A percentile compares a stretch with the other conserved stretches of the same genome.
Conservation (phyloP, 2,113 vertebrate species). For the Chaenocephalus aceratus region DNA sequence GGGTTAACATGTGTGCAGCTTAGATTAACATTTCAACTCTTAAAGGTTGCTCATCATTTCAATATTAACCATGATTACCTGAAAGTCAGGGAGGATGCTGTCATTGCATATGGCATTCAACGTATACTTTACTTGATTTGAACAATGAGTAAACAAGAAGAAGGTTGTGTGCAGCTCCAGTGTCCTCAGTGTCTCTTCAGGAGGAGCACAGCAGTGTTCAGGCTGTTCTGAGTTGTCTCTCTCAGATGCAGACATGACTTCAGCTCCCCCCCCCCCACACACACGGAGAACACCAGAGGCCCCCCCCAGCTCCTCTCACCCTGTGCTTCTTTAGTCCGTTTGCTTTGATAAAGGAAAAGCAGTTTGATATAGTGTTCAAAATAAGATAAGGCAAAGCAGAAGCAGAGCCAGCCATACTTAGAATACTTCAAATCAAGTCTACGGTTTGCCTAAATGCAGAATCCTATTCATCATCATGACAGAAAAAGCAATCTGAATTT, state of each 20-base stretch:
- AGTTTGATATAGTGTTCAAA: too few species aligned
- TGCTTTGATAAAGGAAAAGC: not conserved
- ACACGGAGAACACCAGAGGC: slow-evolving; percentile 15
- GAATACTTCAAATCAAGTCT: too few species aligned
- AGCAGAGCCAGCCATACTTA: not conserved
- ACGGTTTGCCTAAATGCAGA: not conserved
- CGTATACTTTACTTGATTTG: not conserved
- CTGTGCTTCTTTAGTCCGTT: not conserved
- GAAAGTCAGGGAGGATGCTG: too few species aligned
- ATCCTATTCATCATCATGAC: too few species aligned
- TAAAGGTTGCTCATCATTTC: not conserved
- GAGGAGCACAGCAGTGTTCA: not conserved
- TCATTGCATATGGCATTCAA: too few species aligned
- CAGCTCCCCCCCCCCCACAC: slow-evolving; percentile 14
- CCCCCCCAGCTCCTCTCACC: not conserved
- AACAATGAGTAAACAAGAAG: not conserved
- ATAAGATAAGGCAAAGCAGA: not conserved
- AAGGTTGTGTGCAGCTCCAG: not conserved
- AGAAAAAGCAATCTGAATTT: not conserved
- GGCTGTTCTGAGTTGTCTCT: not conserved
- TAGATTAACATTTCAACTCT: not conserved
- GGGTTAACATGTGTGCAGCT: slow-evolving; percentile 17
- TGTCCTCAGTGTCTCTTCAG: not conserved
- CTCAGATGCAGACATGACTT: slow-evolving; percentile 10
- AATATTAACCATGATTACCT: too few species aligned